These are phyloP conservation scores for Drosophila lacertosa DNA, from an alignment of 1,140 invertebrate species.

Conservation along the genomic window DNA sequence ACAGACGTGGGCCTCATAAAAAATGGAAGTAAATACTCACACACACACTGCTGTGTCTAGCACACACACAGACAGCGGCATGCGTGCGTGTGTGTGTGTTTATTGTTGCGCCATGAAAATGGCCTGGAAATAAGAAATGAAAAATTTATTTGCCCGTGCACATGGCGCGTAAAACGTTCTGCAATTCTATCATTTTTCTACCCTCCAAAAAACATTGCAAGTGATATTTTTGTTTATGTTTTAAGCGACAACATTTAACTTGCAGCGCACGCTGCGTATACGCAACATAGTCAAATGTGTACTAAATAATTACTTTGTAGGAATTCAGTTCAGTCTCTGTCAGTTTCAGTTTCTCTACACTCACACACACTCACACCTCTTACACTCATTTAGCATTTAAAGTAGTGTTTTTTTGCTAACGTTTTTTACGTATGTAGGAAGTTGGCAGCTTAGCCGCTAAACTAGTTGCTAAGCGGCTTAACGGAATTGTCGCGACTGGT, in stretches of 20 bases:
- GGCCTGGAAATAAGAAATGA: slow-evolving; percentile 76
- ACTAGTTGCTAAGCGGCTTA: background rate
- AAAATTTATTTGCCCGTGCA: slow-evolving; percentile 64
- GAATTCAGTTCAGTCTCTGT: background rate
- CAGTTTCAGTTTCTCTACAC: slow-evolving; percentile 3
- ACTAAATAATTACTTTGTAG: background rate
- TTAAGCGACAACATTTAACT: slow-evolving; percentile 19
- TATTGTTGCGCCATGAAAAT: slow-evolving; percentile 78
- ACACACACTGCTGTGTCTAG: slow-evolving; percentile 11
- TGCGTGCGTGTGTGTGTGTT: slow-evolving; percentile 42
- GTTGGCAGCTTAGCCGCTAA: background rate
- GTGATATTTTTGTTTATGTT: slow-evolving; percentile 49
- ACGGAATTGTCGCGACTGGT: background rate
- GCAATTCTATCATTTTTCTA: slow-evolving; percentile 34
- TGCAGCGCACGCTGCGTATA: slow-evolving; percentile 11
- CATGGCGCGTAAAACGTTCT: slow-evolving; percentile 49
- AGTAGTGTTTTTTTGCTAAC: too few species aligned
- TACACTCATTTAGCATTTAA: background rate
- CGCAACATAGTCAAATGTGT: background rate
- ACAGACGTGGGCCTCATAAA: slow-evolving; percentile 63
- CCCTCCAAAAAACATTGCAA: slow-evolving; percentile 33
- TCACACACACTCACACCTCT: background rate
- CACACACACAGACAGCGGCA: background rate
- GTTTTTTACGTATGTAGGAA: too few species aligned
- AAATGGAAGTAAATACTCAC: slow-evolving; percentile 69